phyloP scores from a whole-genome alignment of 2,113 vertebrate genomes.

The Muscicapa adusta region DNA sequence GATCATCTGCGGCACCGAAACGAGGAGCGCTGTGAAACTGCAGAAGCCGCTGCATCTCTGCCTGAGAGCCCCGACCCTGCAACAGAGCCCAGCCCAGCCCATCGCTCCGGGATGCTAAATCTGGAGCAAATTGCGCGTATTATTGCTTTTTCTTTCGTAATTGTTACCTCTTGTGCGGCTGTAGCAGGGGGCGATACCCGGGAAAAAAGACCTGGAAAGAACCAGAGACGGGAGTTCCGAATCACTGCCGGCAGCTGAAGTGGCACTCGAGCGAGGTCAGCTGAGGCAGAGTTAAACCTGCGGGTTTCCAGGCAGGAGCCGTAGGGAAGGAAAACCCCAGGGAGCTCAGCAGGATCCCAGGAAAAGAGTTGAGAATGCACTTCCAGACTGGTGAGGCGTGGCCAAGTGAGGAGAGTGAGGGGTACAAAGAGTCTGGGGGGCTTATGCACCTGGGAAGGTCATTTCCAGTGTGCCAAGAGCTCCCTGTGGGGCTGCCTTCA shows the following conservation, averaged over 20 bases:
- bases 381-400: not conserved
- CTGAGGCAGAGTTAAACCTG: not conserved
- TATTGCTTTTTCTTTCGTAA: not conserved
- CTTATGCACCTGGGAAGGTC: not conserved
- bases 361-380: not conserved
- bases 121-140: not conserved
- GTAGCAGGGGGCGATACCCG: not conserved
- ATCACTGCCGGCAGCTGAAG: not conserved
- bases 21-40: not conserved
- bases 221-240: not conserved
- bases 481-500: not conserved
- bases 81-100: too few species aligned
- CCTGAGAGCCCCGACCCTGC: not conserved
- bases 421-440: not conserved
- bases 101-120: not conserved
- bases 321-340: not conserved
- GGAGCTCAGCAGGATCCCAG: not conserved
- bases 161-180: not conserved
- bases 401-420: not conserved
- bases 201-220: not conserved
- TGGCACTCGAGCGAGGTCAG: not conserved
- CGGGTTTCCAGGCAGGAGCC: not conserved
- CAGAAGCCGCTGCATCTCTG: not conserved
- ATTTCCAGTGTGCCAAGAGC: not conserved
- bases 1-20: not conserved